Evolutionary conservation across 1,140 invertebrate genomes (phyloP).

Genomic region (Scaptomyza hsui): DNA sequence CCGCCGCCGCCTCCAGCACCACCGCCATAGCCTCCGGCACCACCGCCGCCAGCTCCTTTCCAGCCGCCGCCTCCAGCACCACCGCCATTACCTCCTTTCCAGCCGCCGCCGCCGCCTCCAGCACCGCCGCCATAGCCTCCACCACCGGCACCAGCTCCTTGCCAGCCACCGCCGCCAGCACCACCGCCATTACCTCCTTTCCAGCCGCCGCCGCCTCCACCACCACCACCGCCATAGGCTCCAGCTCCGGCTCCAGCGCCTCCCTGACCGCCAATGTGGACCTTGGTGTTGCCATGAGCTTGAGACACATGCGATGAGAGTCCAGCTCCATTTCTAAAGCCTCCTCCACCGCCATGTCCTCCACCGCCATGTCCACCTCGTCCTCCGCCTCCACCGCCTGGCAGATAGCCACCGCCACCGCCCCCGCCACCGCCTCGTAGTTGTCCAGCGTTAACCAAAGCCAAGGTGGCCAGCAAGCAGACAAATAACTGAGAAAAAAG

Average conservation of each 20-base stretch:
- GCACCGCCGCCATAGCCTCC: conserved; percentile 5
- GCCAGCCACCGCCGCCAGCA: conserved; percentile 21
- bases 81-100: conserved; percentile 25
- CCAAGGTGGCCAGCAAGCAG: conserved; percentile 65
- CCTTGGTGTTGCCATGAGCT: conserved; percentile 63
- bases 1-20: conserved; percentile 27
- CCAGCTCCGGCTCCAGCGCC: conserved; percentile 19
- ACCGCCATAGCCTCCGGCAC: conserved; percentile 22
- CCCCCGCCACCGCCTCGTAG: conserved; percentile 49
- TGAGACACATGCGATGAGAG: conserved; percentile 66
- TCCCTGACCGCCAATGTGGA: conserved; percentile 54
- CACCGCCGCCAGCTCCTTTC: conserved; percentile 10
- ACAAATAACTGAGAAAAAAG: conserved; percentile 67
- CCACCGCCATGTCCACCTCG: conserved; percentile 33
- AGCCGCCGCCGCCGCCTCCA: conserved; percentile 30
- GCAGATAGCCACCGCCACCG: conserved; percentile 37
- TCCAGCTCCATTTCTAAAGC: conserved; percentile 52
- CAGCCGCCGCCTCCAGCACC: conserved; percentile 29
- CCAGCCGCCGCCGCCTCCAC: conserved; percentile 29
- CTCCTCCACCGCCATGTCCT: conserved; percentile 54
- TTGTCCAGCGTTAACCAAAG: conserved; percentile 65
- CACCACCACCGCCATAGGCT: conserved; percentile 9
- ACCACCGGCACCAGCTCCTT: background rate
- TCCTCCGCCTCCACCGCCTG: conserved; percentile 48
- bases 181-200: conserved; percentile 19